Evolutionary conservation across 2,888 invertebrate genomes (phyloP).

Genomic region (Nephrotoma appendiculata): DNA sequence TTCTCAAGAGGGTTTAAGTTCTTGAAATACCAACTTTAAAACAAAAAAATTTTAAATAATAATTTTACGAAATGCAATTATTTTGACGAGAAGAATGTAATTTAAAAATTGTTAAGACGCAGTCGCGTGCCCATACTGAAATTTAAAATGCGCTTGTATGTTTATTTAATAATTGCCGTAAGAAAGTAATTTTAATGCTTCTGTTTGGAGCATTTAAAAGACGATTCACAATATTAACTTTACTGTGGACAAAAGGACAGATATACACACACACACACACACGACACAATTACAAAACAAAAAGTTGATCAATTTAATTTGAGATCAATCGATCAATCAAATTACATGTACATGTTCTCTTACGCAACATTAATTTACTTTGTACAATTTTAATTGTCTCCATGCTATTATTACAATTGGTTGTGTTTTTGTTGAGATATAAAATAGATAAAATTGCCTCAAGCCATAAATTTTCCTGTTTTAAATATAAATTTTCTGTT

Average conservation of each 20-base stretch:
- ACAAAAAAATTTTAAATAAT: neutral
- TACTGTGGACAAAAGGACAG: neutral
- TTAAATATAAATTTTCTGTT: neutral
- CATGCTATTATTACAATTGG: neutral
- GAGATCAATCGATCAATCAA: neutral
- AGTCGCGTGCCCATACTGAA: neutral
- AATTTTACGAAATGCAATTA: neutral
- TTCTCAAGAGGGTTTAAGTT: neutral
- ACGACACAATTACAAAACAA: neutral
- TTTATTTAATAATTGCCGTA: neutral
- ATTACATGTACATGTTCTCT: neutral
- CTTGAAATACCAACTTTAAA: neutral
- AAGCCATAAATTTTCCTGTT: neutral
- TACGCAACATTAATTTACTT: neutral
- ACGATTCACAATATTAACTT: neutral
- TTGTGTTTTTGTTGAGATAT: neutral
- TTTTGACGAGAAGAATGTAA: neutral
- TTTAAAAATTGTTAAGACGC: neutral
- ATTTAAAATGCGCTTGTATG: neutral
- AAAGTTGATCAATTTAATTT: neutral
- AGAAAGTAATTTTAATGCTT: neutral
- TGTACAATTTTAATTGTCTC: neutral
- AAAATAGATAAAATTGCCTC: neutral
- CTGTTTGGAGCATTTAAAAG: neutral
- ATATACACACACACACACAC: too few species aligned